Evolutionary conservation across 2,888 invertebrate species (phyloP), one percentile per base, ranked within the genome.

Genomic region (Acanthopleura granulata): DNA sequence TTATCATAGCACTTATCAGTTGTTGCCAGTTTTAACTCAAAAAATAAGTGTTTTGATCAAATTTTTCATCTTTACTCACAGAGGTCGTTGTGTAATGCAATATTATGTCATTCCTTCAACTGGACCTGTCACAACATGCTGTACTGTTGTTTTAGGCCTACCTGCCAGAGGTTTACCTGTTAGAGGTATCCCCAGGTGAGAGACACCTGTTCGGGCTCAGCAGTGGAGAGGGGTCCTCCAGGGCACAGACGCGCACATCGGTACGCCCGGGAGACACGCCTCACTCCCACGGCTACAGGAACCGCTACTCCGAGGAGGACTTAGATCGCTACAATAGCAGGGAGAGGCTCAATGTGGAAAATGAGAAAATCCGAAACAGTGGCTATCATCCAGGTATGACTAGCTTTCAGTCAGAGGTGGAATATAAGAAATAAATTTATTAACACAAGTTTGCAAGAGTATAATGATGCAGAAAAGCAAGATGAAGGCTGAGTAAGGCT

Each of bases 81-180:
- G 9, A 40, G 40, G 9, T 9, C 9, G 9, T 40, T 40, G 9
- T 40, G 40, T 40, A n/a, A 3, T 40, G 40, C 9, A 40, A 40
- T 40, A 40, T 40, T 40, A 40, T 40, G 40, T 40, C 9, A 9
- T 40, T 40, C 9, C 40, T 40, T 57, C 22, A 57, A 3, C 57
- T n/a, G 57, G 3, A 6, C 57, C 18, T 57, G 12, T 57, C 12
- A 57, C 57, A 15, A 18, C 18, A 14, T 51, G 18, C 80, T 79
- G 40, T 40, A 6, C 40, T 9, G 9, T 40, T 40, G 40, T 57
- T 22, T n/a, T 75, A 88, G 87, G 84, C 86, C 22, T 86, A 86
- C 80, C 83, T 83, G 69, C 87, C 88, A 74, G 88, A 88, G 78
- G 78, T 88, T 73, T 88, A 84, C 81, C 77, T 88, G 77, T 78